Conservation (phyloP, 1,140 invertebrate species). For the Aphis gossypii region DNA sequence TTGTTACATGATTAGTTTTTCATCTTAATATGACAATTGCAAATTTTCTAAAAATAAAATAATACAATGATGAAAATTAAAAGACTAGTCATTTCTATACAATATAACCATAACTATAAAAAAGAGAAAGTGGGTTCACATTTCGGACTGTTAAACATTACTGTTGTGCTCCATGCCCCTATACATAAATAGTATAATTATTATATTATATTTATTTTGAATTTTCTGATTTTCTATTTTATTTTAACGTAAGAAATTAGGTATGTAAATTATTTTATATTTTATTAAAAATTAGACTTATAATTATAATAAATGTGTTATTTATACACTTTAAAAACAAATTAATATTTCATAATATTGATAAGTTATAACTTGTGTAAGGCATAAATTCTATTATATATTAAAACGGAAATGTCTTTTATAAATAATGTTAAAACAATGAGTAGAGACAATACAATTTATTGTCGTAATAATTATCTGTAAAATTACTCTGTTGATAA, state of each 20-base stretch:
- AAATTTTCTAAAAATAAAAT: constrained; percentile 11
- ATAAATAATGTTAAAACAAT: not conserved
- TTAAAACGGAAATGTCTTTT: not conserved
- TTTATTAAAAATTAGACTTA: not conserved
- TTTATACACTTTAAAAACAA: not conserved
- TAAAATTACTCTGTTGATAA: not conserved
- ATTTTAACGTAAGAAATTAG: not conserved
- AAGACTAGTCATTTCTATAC: constrained; percentile 46
- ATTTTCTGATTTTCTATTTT: constrained; percentile 39
- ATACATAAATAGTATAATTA: constrained; percentile 3
- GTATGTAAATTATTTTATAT: not conserved
- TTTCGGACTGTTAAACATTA: constrained; percentile 54
- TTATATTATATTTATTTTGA: not conserved
- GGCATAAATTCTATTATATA: not conserved
- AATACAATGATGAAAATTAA: constrained; percentile 25
- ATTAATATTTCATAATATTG: not conserved
- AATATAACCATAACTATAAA: constrained; percentile 37
- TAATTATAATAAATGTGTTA: not conserved
- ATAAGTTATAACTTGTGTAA: not conserved
- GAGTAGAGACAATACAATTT: not conserved
- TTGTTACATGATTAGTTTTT: not conserved
- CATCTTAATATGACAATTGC: not conserved
- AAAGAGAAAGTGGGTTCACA: constrained; percentile 53
- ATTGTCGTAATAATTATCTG: not conserved
- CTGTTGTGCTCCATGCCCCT: not conserved